phyloP scores from a whole-genome alignment of 2,113 vertebrate species.

The Turdus rufiventris region DNA sequence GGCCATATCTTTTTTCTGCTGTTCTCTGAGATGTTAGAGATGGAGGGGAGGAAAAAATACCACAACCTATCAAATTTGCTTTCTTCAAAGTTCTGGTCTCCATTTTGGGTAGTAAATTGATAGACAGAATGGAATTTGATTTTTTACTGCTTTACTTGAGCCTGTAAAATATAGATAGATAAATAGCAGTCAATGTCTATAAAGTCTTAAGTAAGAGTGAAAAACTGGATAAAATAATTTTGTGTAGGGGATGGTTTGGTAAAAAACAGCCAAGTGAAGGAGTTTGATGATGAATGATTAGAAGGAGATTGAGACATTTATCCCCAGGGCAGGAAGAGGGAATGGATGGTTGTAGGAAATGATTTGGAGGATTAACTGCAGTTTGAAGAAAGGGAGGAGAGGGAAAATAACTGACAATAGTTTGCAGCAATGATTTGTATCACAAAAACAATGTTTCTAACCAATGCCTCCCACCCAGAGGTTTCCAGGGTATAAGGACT shows the following conservation, averaged over 20 bases:
- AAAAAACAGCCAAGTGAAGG: neutral
- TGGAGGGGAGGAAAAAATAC: accelerated
- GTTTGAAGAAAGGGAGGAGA: neutral
- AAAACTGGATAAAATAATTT: neutral
- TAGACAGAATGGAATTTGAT: neutral
- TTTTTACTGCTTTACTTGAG: neutral
- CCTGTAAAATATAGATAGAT: neutral
- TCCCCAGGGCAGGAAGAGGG: neutral
- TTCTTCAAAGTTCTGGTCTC: neutral
- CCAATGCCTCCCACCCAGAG: neutral
- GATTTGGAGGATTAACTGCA: neutral
- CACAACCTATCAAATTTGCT: neutral
- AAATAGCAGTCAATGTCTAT: neutral
- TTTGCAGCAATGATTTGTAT: neutral
- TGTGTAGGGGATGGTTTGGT: neutral
- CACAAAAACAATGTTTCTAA: neutral
- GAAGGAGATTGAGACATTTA: neutral
- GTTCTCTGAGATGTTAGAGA: neutral
- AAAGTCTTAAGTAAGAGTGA: neutral
- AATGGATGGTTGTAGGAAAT: neutral
- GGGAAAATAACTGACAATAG: neutral
- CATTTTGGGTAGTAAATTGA: neutral
- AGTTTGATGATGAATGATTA: neutral
- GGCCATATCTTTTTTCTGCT: neutral
- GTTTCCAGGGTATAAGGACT: neutral